These are phyloP conservation scores for Anarsia innoxiella DNA, from an alignment of 2,888 invertebrate genomes.

Conservation along the genomic window DNA sequence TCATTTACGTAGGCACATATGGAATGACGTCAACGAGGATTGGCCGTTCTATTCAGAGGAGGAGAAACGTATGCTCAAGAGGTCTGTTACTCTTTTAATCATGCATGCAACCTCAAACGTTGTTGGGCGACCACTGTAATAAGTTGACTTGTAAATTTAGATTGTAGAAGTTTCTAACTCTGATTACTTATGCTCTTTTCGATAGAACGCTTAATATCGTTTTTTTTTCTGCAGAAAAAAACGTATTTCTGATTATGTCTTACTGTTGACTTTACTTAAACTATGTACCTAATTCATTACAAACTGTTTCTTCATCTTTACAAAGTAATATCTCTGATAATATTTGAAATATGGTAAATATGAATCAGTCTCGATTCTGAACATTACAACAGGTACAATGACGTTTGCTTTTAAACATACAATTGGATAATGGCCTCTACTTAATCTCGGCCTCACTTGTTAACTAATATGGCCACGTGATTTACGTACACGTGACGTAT, in stretches of 20 bases:
- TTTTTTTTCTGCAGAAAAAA: too few species aligned
- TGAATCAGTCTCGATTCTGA: too few species aligned
- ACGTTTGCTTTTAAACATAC: conserved; percentile 2
- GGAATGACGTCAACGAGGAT: conserved; percentile 94
- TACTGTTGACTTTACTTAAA: too few species aligned
- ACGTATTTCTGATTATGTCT: too few species aligned
- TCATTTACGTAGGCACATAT: conserved; percentile 88
- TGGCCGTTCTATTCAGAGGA: conserved; percentile 96
- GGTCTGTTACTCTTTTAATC: conserved; percentile 58
- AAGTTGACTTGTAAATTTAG: conserved; percentile 6
- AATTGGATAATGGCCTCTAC: conserved; percentile 6
- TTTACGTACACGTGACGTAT: background rate
- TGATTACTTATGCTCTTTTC: too few species aligned
- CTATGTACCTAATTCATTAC: too few species aligned
- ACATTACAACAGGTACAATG: too few species aligned
- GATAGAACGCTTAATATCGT: too few species aligned
- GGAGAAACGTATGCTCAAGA: conserved; percentile 90
- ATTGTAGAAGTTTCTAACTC: too few species aligned
- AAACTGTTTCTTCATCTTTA: too few species aligned
- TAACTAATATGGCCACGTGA: background rate
- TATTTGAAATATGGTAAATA: too few species aligned
- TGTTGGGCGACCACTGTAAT: background rate
- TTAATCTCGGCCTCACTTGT: conserved; percentile 4
- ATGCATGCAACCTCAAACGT: conserved; percentile 10
- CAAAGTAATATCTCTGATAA: too few species aligned